A percentile compares a stretch with the other conserved stretches of the same genome.
These are phyloP conservation scores for Anguilla rostrata DNA, from an alignment of 2,113 vertebrate genomes.

Conservation along the genomic window DNA sequence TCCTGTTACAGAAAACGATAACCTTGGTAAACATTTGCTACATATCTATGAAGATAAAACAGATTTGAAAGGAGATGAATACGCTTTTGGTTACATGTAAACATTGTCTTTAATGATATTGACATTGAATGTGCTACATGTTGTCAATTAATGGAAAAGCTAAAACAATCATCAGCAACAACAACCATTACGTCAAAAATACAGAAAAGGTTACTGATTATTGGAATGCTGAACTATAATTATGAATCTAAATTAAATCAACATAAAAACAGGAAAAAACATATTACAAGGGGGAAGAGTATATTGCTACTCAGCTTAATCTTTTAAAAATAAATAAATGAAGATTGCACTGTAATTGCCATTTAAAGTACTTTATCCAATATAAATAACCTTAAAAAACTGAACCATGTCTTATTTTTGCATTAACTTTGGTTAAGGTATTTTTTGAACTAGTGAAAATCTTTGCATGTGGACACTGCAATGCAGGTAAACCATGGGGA, in stretches of 20 bases:
- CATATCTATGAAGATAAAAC: slow-evolving; percentile 82
- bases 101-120: slow-evolving; percentile 6
- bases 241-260: slow-evolving; percentile 85
- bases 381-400: slow-evolving; percentile 95
- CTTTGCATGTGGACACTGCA: slow-evolving; percentile 75
- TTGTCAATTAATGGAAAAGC: slow-evolving; percentile 78
- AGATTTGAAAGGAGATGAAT: slow-evolving; percentile 81
- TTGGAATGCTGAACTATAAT: slow-evolving; percentile 89
- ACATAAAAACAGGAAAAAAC: slow-evolving; percentile 67
- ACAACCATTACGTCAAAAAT: slow-evolving; percentile 55
- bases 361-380: slow-evolving; percentile 99
- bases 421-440: slow-evolving; percentile 96
- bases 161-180: not conserved
- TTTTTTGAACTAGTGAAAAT: slow-evolving; percentile 83
- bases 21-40: slow-evolving; percentile 80
- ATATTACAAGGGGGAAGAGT: slow-evolving; percentile 82
- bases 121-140: slow-evolving; percentile 76
- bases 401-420: slow-evolving; percentile 85
- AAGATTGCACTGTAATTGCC: slow-evolving; percentile 99
- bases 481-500: slow-evolving; percentile 76
- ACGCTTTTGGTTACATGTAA: slow-evolving; percentile 84
- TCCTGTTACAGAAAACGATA: slow-evolving; percentile 81
- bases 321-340: slow-evolving; percentile 99
- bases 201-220: slow-evolving; percentile 86
- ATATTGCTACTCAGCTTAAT: slow-evolving; percentile 92